phyloP scores from a whole-genome alignment of 2,113 vertebrate species.

The Lynx canadensis region DNA sequence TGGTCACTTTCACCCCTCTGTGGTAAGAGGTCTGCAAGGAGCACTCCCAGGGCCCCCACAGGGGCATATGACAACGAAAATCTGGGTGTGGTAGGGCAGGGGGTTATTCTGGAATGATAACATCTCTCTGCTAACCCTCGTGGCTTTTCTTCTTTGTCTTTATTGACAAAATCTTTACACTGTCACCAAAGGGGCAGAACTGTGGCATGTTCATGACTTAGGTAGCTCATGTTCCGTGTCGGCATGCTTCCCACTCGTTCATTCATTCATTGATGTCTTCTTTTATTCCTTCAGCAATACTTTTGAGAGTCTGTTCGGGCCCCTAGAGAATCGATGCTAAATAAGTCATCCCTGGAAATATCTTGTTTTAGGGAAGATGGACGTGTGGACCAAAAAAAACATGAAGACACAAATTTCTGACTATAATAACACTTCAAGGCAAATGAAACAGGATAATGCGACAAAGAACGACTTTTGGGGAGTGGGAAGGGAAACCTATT shows the following conservation, averaged over 20 bases:
- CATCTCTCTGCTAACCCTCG: background rate
- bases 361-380: background rate
- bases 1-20: background rate
- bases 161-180: background rate
- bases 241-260: background rate
- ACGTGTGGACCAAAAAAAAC: background rate
- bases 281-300: background rate
- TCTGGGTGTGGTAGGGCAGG: background rate
- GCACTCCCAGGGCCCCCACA: background rate
- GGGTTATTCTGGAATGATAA: background rate
- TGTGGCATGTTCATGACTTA: background rate
- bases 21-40: background rate
- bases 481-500: background rate
- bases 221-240: conserved; percentile 16
- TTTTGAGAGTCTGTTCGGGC: conserved; percentile 21
- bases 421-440: background rate
- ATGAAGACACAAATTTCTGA: background rate
- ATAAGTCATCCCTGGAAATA: background rate
- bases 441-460: background rate
- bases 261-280: background rate
- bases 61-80: background rate
- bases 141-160: background rate
- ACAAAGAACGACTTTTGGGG: background rate
- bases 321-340: background rate
- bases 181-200: background rate